Evolutionary conservation across 2,888 invertebrate genomes (phyloP), one percentile per base, ranked within the genome.

Genomic region (Sarcophaga variegata): DNA sequence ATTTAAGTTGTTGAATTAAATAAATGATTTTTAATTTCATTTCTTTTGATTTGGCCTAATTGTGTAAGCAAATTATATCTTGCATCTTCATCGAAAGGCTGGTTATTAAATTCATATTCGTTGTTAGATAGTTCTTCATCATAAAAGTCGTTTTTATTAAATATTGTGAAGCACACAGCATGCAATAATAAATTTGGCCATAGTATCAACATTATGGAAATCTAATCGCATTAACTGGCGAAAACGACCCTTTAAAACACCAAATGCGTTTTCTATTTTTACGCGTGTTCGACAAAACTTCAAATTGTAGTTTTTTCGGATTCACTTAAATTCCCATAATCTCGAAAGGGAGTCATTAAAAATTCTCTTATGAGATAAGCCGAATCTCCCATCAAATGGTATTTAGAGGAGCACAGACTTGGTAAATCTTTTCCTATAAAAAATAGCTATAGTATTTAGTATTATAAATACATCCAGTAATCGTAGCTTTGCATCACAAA

Each of bases 401-500:
- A 83, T 22, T 82, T 27, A 6, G 64, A 45, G 3, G 66, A 62
- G 22, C 88, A 85, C 17, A 90, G 64, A 90, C 27, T 27, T 89
- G 27, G 27, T 27, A 27, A 27, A 27, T 27, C 27, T 27, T 27
- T 27, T 27, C 4, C 27, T 27, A 4, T 81, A 88, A 72, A 85
- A 47, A 14, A 85, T 62, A 25, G 70, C 60, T 88, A 74, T 62
- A 88, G 89, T 5, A 91, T 86, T 54, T 27, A 27, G 91, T 91
- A 25, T n/a, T n/a, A 89, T 89, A 83, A 89, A 91, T 10, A 90
- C 89, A 85, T 91, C 90, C 4, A 90, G 76, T 83, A 90, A 91
- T 78, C 79, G 81, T 77, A 87, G 88, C 8, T 89, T 88, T 2
- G 83, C 22, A 92, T 27, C 27, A 27, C 27, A 27, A 27, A 27